Evolutionary conservation across 2,113 vertebrate genomes (phyloP).

Genomic region (Tauraco erythrolophus): DNA sequence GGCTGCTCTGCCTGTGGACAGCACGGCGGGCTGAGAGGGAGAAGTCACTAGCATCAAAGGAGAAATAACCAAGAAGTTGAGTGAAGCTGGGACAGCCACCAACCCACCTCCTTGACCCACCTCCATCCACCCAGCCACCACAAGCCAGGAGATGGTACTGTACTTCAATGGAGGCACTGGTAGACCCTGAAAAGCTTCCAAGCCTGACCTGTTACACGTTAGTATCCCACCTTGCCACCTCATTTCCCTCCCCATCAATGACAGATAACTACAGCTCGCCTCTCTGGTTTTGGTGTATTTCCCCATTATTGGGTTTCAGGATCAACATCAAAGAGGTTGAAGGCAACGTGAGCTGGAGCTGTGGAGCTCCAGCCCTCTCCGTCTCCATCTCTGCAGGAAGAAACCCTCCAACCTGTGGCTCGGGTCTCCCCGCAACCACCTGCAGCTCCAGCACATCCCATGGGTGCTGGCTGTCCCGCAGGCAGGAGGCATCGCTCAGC

Average conservation of each 20-base stretch:
- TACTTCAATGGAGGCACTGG: neutral
- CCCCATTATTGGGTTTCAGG: neutral
- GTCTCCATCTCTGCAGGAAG: neutral
- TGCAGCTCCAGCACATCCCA: neutral
- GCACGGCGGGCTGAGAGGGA: neutral
- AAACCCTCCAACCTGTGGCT: fast-evolving
- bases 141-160: neutral
- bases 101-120: neutral
- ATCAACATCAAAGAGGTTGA: neutral
- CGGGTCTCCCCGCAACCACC: fast-evolving
- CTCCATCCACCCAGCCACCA: neutral
- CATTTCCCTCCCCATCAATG: neutral
- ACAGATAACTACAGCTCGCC: neutral
- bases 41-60: neutral
- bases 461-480: fast-evolving
- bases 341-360: fast-evolving
- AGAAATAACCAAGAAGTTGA: neutral
- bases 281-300: neutral
- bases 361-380: neutral
- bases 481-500: neutral
- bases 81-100: neutral
- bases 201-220: neutral
- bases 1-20: neutral
- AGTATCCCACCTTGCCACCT: neutral
- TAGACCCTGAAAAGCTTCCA: conserved; percentile 17